phyloP scores from a whole-genome alignment of 2,888 invertebrate genomes.

The Agapostemon virescens region DNA sequence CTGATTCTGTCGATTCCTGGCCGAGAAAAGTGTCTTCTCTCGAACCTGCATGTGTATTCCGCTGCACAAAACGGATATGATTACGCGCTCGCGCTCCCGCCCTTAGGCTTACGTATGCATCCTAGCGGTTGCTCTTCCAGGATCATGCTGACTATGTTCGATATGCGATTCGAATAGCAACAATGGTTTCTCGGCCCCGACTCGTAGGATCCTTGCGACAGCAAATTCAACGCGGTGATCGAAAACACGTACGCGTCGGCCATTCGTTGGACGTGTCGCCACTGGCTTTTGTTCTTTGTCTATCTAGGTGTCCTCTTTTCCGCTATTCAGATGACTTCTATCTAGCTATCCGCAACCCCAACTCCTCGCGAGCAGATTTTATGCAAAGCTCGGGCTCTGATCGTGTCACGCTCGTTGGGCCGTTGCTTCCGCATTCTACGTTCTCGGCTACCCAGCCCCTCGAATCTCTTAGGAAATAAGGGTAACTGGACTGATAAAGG shows the following conservation, averaged over 20 bases:
- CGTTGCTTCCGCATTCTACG: conserved; percentile 38
- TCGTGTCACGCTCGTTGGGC: conserved; percentile 22
- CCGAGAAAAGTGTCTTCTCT: conserved; percentile 50
- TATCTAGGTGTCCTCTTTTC: not conserved
- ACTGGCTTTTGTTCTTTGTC: not conserved
- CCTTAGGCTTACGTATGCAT: conserved; percentile 33
- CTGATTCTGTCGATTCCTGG: conserved; percentile 44
- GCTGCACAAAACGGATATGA: conserved; percentile 59
- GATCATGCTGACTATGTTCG: conserved; percentile 44
- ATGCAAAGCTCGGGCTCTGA: not conserved
- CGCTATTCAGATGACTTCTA: not conserved
- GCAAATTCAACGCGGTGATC: conserved; percentile 58
- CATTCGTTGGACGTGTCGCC: conserved; percentile 38
- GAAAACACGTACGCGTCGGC: conserved; percentile 44
- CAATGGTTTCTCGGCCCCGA: conserved; percentile 32
- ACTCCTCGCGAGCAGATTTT: conserved; percentile 11
- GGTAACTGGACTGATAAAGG: conserved; percentile 45
- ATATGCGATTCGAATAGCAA: conserved; percentile 56
- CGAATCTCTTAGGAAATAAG: conserved; percentile 42
- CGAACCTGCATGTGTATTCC: conserved; percentile 12
- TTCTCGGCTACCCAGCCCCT: not conserved
- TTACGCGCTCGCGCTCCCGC: conserved; percentile 43
- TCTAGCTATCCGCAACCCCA: not conserved
- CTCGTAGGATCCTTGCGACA: conserved; percentile 5
- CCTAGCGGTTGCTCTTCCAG: not conserved